Conservation (phyloP, 2,888 invertebrate species). For the Volucella zonaria region DNA sequence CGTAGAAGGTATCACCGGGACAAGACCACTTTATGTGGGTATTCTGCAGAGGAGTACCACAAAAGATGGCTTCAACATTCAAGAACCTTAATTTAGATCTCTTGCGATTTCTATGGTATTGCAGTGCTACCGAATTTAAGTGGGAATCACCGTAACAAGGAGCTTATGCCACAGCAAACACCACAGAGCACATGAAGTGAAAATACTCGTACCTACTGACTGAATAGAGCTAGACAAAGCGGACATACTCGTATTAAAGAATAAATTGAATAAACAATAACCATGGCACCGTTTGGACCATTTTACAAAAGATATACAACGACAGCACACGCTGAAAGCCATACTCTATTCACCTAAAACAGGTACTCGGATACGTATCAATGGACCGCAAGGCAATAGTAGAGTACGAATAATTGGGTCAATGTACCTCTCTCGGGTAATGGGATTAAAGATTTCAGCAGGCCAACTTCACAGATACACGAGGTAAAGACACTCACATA, state of each 20-base stretch:
- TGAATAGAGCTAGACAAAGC: background rate
- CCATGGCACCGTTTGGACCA: slow-evolving; percentile 23
- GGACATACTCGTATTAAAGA: slow-evolving; percentile 12
- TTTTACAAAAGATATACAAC: slow-evolving; percentile 10
- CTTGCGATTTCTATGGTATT: background rate
- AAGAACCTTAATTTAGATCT: slow-evolving; percentile 34
- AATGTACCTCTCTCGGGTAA: slow-evolving; percentile 46
- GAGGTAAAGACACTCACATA: background rate
- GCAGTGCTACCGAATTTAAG: slow-evolving; percentile 4
- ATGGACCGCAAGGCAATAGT: slow-evolving; percentile 26
- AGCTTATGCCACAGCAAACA: background rate
- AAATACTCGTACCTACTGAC: background rate
- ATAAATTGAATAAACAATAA: slow-evolving; percentile 10
- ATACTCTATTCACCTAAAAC: slow-evolving; percentile 9
- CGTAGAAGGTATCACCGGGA: background rate
- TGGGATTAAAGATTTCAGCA: slow-evolving; percentile 38
- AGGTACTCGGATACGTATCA: background rate
- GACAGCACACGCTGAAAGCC: too few species aligned
- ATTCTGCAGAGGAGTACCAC: slow-evolving; percentile 31
- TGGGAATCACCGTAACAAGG: background rate
- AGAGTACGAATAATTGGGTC: slow-evolving; percentile 29
- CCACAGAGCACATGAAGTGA: background rate
- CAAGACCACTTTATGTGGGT: background rate
- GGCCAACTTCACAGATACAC: background rate
- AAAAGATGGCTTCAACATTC: background rate